Conservation (phyloP, 2,113 vertebrate species). For the Sinocyclocheilus grahami region DNA sequence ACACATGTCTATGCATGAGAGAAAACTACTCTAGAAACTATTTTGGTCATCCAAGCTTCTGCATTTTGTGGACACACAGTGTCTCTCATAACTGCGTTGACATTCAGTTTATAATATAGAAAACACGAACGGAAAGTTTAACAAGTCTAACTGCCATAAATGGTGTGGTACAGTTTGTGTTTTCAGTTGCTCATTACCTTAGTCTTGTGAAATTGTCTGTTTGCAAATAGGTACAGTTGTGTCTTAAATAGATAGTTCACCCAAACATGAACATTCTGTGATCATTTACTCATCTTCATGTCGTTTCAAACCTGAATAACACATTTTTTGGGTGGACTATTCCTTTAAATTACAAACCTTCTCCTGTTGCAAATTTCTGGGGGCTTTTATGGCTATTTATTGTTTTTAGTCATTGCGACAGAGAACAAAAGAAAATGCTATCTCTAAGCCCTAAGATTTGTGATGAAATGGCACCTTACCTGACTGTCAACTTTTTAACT, state of each 20-base stretch:
- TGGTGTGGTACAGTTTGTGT: background rate
- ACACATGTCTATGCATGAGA: slow-evolving; percentile 19
- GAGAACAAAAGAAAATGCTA: background rate
- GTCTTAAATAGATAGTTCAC: background rate
- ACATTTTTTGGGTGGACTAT: background rate
- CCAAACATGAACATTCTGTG: background rate
- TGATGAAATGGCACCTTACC: background rate
- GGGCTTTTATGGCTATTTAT: background rate
- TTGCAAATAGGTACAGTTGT: background rate
- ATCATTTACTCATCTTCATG: background rate
- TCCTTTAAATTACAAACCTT: background rate
- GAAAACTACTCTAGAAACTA: background rate
- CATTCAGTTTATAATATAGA: background rate
- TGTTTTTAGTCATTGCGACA: background rate
- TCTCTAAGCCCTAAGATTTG: background rate
- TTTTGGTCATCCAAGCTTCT: background rate
- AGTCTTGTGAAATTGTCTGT: slow-evolving; percentile 2
- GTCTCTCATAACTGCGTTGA: background rate
- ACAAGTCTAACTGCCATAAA: background rate
- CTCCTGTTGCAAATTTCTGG: background rate
- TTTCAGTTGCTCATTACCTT: background rate
- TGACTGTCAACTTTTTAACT: background rate
- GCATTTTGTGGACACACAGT: background rate
- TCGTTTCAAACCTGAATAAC: background rate
- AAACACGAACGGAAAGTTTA: background rate